Percentiles rank a stretch among this genome's conserved stretches.
Conservation (phyloP, 1,140 invertebrate genomes). For the Thaumatotibia leucotreta region DNA sequence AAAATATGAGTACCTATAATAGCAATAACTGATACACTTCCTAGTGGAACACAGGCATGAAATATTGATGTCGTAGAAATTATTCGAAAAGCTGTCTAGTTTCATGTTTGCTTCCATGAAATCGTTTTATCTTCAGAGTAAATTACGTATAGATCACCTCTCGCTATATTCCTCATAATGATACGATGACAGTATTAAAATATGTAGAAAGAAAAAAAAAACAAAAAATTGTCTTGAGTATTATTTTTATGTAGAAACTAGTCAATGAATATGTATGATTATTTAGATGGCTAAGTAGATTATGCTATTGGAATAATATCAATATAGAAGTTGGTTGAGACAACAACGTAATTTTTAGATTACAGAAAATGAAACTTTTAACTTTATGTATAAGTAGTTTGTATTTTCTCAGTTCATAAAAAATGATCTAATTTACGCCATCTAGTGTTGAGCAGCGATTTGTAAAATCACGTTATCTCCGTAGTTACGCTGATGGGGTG, state of each 20-base stretch:
- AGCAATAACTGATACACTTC: neutral
- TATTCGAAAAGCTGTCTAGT: neutral
- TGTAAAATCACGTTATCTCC: neutral
- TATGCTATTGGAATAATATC: too few relatives aligned
- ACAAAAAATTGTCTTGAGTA: too few relatives aligned
- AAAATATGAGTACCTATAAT: too few relatives aligned
- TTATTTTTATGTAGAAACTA: too few relatives aligned
- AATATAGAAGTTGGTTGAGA: too few relatives aligned
- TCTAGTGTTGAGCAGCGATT: neutral
- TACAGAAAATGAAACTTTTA: too few relatives aligned
- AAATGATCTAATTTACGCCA: neutral
- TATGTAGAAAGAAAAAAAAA: too few relatives aligned
- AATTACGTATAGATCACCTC: neutral
- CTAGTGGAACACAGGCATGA: neutral
- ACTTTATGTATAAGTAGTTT: too few relatives aligned
- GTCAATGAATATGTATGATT: too few relatives aligned
- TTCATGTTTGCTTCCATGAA: neutral
- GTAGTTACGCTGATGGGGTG: slow-evolving; percentile 1
- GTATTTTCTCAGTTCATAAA: neutral
- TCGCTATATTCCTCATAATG: neutral
- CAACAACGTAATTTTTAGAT: too few relatives aligned
- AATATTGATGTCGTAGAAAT: neutral
- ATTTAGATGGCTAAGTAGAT: too few relatives aligned
- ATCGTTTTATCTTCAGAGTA: neutral
- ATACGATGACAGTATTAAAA: too few relatives aligned